Conservation (phyloP, 1,140 invertebrate genomes). For the Mya arenaria region DNA sequence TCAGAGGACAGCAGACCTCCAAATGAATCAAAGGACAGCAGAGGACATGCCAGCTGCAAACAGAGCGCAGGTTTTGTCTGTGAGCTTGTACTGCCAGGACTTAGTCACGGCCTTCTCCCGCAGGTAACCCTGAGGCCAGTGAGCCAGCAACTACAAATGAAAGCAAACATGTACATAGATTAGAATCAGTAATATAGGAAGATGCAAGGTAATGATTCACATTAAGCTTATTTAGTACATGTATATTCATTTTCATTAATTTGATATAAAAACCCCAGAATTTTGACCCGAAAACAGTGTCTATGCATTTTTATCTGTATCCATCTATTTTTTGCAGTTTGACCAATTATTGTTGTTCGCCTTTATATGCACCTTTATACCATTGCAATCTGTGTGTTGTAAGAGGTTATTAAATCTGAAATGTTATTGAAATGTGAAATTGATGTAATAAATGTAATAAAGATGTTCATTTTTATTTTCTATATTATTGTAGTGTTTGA, state of each 20-base stretch:
- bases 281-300: not conserved
- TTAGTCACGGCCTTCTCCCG: conserved; percentile 34
- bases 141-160: conserved; percentile 54
- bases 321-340: too few relatives aligned
- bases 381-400: too few relatives aligned
- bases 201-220: not conserved
- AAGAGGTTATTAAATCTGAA: too few relatives aligned
- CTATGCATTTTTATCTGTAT: too few relatives aligned
- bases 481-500: too few relatives aligned
- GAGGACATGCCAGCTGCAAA: conserved; percentile 66
- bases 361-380: too few relatives aligned
- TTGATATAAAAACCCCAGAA: not conserved
- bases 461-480: too few relatives aligned
- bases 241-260: not conserved
- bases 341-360: too few relatives aligned
- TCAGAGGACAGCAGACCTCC: too few relatives aligned
- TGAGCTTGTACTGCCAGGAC: conserved; percentile 61
- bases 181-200: not conserved
- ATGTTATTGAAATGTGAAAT: too few relatives aligned
- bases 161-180: not conserved
- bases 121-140: conserved; percentile 24
- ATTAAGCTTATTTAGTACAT: not conserved
- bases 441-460: too few relatives aligned
- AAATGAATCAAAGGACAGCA: conserved; percentile 67
- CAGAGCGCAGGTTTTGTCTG: conserved; percentile 62